Evolutionary conservation across 2,888 invertebrate genomes (phyloP).

Genomic region (Dione juno): DNA sequence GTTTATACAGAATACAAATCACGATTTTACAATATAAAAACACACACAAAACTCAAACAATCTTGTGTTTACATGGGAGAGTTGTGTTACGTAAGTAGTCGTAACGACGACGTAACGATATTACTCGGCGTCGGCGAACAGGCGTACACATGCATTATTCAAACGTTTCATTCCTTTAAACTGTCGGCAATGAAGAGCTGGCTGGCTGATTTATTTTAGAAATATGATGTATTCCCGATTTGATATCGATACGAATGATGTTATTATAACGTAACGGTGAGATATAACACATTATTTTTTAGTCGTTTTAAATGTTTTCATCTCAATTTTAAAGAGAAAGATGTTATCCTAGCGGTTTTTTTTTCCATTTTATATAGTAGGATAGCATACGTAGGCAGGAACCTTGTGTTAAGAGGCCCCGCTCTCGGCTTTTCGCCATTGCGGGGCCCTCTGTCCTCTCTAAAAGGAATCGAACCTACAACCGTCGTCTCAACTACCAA

Average conservation of each 20-base stretch:
- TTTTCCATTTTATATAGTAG: no score
- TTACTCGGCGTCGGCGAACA: conserved; percentile 50
- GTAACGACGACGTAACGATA: conserved; percentile 53
- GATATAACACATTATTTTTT: neutral
- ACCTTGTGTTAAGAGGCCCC: no score
- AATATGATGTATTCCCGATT: conserved; percentile 36
- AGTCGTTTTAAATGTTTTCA: neutral
- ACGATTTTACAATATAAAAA: conserved; percentile 15
- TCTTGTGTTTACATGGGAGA: conserved; percentile 29
- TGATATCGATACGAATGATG: conserved; percentile 14
- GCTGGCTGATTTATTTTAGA: conserved; percentile 50
- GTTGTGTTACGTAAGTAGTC: conserved; percentile 46
- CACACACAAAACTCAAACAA: conserved; percentile 20
- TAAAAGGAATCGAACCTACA: no score
- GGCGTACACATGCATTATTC: conserved; percentile 61
- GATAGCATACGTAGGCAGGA: no score
- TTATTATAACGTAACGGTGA: conserved; percentile 5
- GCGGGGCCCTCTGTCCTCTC: no score
- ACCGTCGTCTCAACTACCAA: no score
- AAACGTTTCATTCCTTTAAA: conserved; percentile 63
- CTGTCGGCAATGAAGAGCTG: conserved; percentile 56
- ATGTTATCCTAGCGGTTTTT: neutral
- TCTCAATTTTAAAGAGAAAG: neutral
- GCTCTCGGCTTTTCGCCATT: no score
- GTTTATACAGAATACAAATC: neutral